Conservation (phyloP, 2,888 invertebrate species). For the Drosophila gaucha region DNA sequence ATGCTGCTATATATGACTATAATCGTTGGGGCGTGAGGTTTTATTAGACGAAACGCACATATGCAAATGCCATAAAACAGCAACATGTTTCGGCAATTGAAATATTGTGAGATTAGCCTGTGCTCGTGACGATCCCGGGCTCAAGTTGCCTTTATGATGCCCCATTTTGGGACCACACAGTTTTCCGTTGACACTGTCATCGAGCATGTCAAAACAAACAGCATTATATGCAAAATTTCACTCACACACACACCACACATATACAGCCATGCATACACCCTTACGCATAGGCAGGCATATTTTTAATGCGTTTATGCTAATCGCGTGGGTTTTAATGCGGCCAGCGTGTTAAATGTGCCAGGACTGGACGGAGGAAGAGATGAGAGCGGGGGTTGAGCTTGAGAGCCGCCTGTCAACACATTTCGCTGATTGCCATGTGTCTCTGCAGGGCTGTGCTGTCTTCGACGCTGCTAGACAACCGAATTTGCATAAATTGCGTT, state of each 20-base stretch:
- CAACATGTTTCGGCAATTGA: constrained; percentile 70
- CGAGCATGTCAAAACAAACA: constrained; percentile 82
- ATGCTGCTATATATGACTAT: constrained; percentile 37
- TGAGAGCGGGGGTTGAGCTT: background rate
- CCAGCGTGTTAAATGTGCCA: constrained; percentile 74
- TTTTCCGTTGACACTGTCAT: constrained; percentile 73
- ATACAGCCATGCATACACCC: constrained; percentile 15
- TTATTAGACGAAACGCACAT: constrained; percentile 42
- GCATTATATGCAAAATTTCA: constrained; percentile 77
- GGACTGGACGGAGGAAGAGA: constrained; percentile 45
- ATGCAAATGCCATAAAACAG: constrained; percentile 54
- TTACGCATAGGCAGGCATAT: constrained; percentile 67
- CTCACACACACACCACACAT: constrained; percentile 7
- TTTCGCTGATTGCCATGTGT: constrained; percentile 72
- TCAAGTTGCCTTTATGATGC: constrained; percentile 42
- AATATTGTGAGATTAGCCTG: constrained; percentile 72
- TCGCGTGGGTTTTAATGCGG: constrained; percentile 77
- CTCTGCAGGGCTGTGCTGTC: constrained; percentile 23
- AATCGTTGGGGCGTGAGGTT: constrained; percentile 40
- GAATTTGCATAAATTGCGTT: constrained; percentile 78
- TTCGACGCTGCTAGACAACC: constrained; percentile 52
- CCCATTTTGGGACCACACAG: constrained; percentile 11
- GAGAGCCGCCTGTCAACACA: constrained; percentile 69
- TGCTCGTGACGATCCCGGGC: constrained; percentile 23
- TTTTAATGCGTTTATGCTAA: constrained; percentile 84